These are phyloP conservation scores for Saxicola maurus DNA, from an alignment of 2,797 vertebrate genomes.

Conservation along the genomic window DNA sequence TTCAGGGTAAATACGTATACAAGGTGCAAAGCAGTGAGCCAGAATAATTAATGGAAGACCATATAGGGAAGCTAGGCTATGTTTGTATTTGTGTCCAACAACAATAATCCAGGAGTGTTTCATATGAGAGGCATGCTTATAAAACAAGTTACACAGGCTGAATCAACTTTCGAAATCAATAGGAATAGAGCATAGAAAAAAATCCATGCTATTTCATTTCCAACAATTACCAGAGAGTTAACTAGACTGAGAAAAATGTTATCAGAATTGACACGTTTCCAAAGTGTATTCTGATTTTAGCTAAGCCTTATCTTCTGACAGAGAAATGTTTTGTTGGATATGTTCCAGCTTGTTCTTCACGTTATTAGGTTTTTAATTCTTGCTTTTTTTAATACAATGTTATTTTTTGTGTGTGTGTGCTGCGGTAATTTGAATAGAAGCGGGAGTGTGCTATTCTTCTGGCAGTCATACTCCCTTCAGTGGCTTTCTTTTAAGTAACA, in stretches of 20 bases:
- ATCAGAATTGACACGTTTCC: neutral
- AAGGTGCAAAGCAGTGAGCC: neutral
- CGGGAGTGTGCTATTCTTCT: neutral
- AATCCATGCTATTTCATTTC: neutral
- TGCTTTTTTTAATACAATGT: neutral
- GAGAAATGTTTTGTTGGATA: neutral
- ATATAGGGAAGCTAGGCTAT: neutral
- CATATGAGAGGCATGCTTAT: neutral
- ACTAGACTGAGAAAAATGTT: conserved; percentile 1
- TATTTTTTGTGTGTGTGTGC: neutral
- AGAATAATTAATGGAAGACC: neutral
- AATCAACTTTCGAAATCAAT: conserved; percentile 11
- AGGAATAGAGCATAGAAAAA: neutral
- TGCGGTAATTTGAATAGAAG: neutral
- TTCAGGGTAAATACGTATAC: neutral
- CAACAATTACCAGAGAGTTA: neutral
- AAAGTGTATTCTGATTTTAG: neutral
- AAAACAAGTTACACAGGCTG: neutral
- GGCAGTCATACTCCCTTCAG: neutral
- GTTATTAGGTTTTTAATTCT: neutral
- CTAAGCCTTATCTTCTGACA: neutral
- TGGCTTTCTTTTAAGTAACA: conserved; percentile 6
- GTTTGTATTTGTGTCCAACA: neutral
- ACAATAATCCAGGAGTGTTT: neutral
- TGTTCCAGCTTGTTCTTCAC: neutral